Evolutionary conservation across 2,888 invertebrate genomes (phyloP).

Genomic region (Polydrusus cervinus): DNA sequence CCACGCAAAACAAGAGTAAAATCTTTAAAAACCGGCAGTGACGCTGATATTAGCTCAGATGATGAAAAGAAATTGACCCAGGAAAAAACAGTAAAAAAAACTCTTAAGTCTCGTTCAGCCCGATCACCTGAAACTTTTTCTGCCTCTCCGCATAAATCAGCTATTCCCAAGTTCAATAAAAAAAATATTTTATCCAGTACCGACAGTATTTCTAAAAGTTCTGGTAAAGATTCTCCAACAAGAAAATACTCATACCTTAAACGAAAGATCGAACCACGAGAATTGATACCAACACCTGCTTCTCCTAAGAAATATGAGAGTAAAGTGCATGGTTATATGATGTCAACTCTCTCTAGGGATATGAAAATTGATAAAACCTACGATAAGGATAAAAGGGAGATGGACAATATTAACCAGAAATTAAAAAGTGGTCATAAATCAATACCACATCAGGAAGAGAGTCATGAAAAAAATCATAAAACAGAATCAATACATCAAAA

Average conservation of each 20-base stretch:
- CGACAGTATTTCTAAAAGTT: slow-evolving; percentile 56
- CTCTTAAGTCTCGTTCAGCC: slow-evolving; percentile 19
- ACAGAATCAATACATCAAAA: slow-evolving; percentile 17
- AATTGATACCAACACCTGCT: slow-evolving; percentile 12
- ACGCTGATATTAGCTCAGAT: slow-evolving; percentile 69
- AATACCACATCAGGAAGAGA: slow-evolving; percentile 46
- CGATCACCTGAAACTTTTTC: slow-evolving; percentile 10
- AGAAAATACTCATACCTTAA: slow-evolving; percentile 54
- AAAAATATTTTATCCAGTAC: slow-evolving; percentile 47
- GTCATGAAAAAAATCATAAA: slow-evolving; percentile 41
- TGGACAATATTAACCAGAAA: slow-evolving; percentile 65
- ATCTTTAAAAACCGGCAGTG: slow-evolving; percentile 60
- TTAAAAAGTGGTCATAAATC: slow-evolving; percentile 53
- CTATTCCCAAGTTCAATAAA: slow-evolving; percentile 36
- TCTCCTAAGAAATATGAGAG: slow-evolving; percentile 62
- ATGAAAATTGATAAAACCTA: slow-evolving; percentile 71
- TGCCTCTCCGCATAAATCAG: slow-evolving; percentile 12
- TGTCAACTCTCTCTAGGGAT: slow-evolving; percentile 75
- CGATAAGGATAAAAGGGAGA: slow-evolving; percentile 66
- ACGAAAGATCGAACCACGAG: slow-evolving; percentile 39
- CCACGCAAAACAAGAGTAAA: slow-evolving; percentile 49
- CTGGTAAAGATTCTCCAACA: slow-evolving; percentile 37
- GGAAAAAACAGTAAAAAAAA: slow-evolving; percentile 34
- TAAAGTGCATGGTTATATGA: slow-evolving; percentile 74
- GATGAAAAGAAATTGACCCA: slow-evolving; percentile 57